Evolutionary conservation across 2,888 invertebrate species (phyloP).

Genomic region (Scaptomyza parva): DNA sequence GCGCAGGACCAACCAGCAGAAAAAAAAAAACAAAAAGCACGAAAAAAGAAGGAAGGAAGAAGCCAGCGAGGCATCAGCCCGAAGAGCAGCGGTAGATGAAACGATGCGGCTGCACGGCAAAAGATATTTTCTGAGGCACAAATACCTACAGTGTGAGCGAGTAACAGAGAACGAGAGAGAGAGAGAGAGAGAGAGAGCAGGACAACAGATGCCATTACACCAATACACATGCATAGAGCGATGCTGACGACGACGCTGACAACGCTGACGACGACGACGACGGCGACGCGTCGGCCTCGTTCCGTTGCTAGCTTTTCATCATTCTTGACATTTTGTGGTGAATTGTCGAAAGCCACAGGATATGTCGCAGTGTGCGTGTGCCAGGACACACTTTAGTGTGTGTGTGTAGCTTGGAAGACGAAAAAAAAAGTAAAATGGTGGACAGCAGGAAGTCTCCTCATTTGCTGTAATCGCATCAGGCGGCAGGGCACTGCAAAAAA

Average conservation of each 20-base stretch:
- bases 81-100: slow-evolving; percentile 39
- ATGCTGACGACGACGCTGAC: slow-evolving; percentile 34
- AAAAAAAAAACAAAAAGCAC: slow-evolving; percentile 20
- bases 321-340: slow-evolving; percentile 85
- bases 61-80: slow-evolving; percentile 50
- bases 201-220: slow-evolving; percentile 59
- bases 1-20: slow-evolving; percentile 63
- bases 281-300: slow-evolving; percentile 40
- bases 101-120: slow-evolving; percentile 41
- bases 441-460: slow-evolving; percentile 80
- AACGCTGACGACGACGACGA: slow-evolving; percentile 26
- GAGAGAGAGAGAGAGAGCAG: slow-evolving; percentile 34
- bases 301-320: slow-evolving; percentile 81
- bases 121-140: slow-evolving; percentile 68
- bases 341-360: slow-evolving; percentile 85
- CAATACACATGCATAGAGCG: slow-evolving; percentile 46
- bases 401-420: slow-evolving; percentile 28
- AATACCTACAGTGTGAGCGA: slow-evolving; percentile 12
- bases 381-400: slow-evolving; percentile 18
- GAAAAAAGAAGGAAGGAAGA: slow-evolving; percentile 38
- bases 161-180: slow-evolving; percentile 13
- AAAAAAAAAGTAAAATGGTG: slow-evolving; percentile 68
- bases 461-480: slow-evolving; percentile 80
- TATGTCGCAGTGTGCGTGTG: slow-evolving; percentile 61
- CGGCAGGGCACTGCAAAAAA: slow-evolving; percentile 72